Evolutionary conservation across 2,797 vertebrate species (phyloP).

Genomic region (Rhodeus uyekii): DNA sequence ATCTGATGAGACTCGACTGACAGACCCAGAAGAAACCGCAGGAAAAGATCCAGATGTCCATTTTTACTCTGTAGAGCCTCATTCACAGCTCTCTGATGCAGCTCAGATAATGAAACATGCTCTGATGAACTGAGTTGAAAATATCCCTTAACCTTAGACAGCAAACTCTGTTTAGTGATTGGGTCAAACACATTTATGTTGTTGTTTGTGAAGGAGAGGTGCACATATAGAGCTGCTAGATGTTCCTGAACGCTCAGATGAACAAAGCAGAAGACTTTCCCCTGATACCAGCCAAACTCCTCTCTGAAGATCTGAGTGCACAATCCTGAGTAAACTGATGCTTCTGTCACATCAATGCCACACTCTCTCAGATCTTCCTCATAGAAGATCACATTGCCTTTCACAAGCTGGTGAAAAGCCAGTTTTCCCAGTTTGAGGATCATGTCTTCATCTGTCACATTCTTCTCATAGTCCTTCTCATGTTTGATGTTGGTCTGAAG

Average conservation of each 20-base stretch:
- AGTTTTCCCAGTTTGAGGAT: no score
- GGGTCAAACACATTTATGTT: neutral
- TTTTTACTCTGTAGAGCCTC: neutral
- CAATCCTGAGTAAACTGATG: neutral
- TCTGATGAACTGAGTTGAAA: neutral
- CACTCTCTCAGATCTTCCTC: neutral
- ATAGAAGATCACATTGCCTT: no score
- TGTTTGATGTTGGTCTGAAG: no score
- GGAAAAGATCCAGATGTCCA: neutral
- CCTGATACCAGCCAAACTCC: no score
- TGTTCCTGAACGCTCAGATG: no score
- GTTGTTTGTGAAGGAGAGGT: neutral
- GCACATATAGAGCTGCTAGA: neutral
- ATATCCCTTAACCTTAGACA: rapidly evolving
- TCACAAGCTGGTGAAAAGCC: no score
- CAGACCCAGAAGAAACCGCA: no score
- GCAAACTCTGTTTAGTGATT: neutral
- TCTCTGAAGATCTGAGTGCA: neutral
- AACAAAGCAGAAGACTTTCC: no score
- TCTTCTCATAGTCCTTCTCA: no score
- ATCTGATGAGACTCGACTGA: no score
- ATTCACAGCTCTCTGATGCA: neutral
- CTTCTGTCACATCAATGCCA: neutral
- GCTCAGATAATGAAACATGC: neutral
- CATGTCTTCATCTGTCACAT: no score